Base-by-base conservation (phyloP, 2,797 vertebrate species). In the Gymnoscopelus braueri region DNA sequence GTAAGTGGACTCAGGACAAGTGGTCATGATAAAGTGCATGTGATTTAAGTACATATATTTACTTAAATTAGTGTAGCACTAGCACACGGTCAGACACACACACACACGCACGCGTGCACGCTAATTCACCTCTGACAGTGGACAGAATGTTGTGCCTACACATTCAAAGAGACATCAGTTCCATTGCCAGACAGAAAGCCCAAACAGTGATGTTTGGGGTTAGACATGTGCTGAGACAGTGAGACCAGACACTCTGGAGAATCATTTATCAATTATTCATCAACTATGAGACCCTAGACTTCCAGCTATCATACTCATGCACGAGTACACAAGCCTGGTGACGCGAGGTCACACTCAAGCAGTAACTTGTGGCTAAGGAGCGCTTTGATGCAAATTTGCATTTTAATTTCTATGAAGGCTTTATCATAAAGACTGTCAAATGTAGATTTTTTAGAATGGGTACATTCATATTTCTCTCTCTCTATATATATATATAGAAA, bases 221-320 rank as follows among this genome's bases (percentile, higher is more conserved):
- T 10, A 44, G 74, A 57, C 32, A 61, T 56, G 63, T 47, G 59
- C 60, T 61, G 78, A 75, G 75, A 48, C 32, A 10, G 63, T 1
- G 15, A 82, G 75, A 83, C 80, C 60, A 48, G 69, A 79, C 61
- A 69, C 85, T 74, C 83, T 56, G 76, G 83, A 84, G 86, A 88
- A 66, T 32, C 75, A 57, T 50, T 51, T 51, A 89, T 92, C 59
- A 93, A 94, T 93, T 88, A 93, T 92, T 92, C 67, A 90, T 65
- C 53, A 71, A 63, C 69, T 67, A 65, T 63, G 80, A 78, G 66
- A 78, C 67, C 32, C 60, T 32, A 4, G 4, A 57, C 11, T 54
- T 57, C 65, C 65, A 72, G 55, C 23, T 15, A 51, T 29, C 53
- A 75, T 7, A 65, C 60, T 32, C 32, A 8, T 52, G 51, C 51